Percentiles rank a stretch among this genome's conserved stretches.
Conservation (phyloP, 2,113 vertebrate genomes). For the Lipophrys pholis region DNA sequence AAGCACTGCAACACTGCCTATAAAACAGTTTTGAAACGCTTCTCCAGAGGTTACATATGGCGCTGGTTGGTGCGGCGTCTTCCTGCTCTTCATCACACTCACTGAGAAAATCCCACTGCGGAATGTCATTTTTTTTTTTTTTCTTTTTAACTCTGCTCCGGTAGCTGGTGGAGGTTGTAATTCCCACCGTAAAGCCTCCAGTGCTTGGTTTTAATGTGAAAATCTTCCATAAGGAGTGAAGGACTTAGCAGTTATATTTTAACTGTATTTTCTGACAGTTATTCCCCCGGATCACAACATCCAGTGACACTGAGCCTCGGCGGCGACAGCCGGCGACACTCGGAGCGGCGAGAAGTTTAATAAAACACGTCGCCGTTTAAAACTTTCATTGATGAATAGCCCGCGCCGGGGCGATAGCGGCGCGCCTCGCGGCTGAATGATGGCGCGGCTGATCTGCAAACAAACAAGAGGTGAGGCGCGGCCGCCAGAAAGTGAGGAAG, state of each 20-base stretch:
- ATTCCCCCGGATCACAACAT: not conserved
- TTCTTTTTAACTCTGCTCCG: no score
- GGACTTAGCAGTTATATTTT: not conserved
- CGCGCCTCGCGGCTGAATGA: not conserved
- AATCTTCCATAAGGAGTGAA: not conserved
- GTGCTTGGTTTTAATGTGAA: not conserved
- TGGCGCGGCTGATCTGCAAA: not conserved
- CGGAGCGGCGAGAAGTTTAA: conserved; percentile 5
- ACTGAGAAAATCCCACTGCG: no score
- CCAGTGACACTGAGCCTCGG: not conserved
- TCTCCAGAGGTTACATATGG: no score
- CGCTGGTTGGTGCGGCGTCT: no score
- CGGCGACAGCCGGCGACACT: conserved; percentile 3
- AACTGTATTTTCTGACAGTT: not conserved
- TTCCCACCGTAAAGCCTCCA: not conserved
- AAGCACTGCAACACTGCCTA: no score
- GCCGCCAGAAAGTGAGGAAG: not conserved
- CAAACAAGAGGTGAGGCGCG: not conserved
- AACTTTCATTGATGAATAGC: not conserved
- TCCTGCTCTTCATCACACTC: no score
- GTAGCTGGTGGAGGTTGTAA: not conserved
- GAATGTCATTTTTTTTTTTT: no score
- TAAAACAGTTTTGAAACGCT: no score
- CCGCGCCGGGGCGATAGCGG: not conserved
- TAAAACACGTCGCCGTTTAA: not conserved